A percentile compares a stretch with the other conserved stretches of the same genome.
These are phyloP conservation scores for Mesorhabditis sp. DNA, from an alignment of 2,888 invertebrate species.

Conservation along the genomic window DNA sequence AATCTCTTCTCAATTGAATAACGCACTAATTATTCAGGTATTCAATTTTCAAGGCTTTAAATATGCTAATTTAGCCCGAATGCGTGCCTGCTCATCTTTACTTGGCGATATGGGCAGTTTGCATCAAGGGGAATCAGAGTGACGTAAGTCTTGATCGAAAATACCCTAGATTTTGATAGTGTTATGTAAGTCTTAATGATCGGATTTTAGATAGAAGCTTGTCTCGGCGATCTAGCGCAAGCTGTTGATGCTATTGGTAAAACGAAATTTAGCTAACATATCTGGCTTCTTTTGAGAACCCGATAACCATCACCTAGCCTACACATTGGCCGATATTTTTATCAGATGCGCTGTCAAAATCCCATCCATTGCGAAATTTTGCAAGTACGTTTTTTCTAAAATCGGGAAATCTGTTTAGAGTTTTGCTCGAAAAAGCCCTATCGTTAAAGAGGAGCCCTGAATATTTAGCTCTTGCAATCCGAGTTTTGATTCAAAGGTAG, in stretches of 20 bases:
- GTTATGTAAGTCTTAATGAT: background rate
- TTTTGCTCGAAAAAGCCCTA: conserved; percentile 35
- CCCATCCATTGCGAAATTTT: background rate
- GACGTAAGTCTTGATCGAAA: background rate
- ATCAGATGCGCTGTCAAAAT: background rate
- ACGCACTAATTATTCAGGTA: background rate
- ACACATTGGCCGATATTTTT: background rate
- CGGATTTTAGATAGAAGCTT: background rate
- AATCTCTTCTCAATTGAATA: background rate
- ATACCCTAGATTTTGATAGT: background rate
- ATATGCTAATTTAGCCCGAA: background rate
- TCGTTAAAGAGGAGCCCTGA: conserved; percentile 26
- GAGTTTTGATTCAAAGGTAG: conserved; percentile 26
- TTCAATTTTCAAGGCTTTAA: background rate
- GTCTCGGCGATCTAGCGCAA: background rate
- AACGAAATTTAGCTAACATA: background rate
- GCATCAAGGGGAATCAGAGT: background rate
- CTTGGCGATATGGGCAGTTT: background rate
- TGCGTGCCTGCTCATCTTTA: background rate
- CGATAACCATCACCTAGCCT: background rate
- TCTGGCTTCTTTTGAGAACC: background rate
- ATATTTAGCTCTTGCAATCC: conserved; percentile 27
- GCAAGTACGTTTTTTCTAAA: background rate
- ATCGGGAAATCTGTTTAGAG: conserved; percentile 22
- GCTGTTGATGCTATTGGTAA: background rate